These are phyloP conservation scores for Eilema griseolum DNA, from an alignment of 2,888 invertebrate species.

Conservation along the genomic window DNA sequence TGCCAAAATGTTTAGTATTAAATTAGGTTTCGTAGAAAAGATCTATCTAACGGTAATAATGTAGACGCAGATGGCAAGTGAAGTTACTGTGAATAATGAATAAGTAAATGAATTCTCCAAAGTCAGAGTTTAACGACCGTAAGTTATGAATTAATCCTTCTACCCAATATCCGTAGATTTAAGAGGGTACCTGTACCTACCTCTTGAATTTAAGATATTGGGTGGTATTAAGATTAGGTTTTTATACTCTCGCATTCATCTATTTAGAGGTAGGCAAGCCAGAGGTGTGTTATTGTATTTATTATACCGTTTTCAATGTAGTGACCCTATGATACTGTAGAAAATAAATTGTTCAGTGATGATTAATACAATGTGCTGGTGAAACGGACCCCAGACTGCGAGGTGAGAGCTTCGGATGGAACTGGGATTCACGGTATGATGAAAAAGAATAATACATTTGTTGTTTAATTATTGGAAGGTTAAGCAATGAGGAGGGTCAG, in stretches of 20 bases:
- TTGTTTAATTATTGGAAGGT: too few species aligned
- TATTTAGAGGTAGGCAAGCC: too few species aligned
- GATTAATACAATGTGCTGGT: too few species aligned
- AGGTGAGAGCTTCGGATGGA: too few species aligned
- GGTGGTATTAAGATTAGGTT: background rate
- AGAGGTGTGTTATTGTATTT: too few species aligned
- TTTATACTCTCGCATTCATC: background rate
- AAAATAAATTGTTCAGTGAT: too few species aligned
- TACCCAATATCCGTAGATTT: background rate
- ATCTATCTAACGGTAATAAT: constrained; percentile 24
- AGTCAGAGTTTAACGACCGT: background rate
- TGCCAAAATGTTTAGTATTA: background rate
- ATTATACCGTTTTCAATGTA: too few species aligned
- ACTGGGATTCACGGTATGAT: too few species aligned
- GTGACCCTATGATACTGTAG: too few species aligned
- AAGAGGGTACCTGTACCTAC: background rate
- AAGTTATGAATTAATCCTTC: background rate
- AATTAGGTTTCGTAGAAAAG: background rate
- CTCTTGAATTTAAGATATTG: background rate
- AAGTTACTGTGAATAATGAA: background rate
- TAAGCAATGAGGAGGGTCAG: too few species aligned
- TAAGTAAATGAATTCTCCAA: background rate
- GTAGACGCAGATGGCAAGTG: constrained; percentile 3
- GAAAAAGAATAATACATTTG: too few species aligned
- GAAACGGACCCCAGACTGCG: too few species aligned